Percentiles rank a stretch among this genome's conserved stretches.
Conservation (phyloP, 2,888 invertebrate genomes). For the Erynnis tages region DNA sequence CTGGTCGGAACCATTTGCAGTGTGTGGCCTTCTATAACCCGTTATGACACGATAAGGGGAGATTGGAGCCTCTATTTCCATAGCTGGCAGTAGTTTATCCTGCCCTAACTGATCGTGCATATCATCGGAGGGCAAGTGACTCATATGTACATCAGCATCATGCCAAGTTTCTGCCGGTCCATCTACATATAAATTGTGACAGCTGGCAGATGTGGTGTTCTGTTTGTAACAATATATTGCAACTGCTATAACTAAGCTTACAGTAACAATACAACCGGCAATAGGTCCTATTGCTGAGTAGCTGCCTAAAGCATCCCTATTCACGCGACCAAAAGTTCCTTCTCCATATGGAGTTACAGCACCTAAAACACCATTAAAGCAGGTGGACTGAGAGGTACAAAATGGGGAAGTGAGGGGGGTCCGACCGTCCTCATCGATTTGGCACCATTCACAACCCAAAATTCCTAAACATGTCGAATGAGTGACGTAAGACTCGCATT, state of each 20-base stretch:
- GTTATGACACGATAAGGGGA: constrained; percentile 94
- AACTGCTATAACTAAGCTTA: constrained; percentile 90
- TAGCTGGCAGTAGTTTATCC: constrained; percentile 83
- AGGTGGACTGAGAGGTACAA: constrained; percentile 90
- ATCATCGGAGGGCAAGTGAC: constrained; percentile 87
- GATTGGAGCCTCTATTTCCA: constrained; percentile 85
- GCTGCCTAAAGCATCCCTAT: constrained; percentile 71
- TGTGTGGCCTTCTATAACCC: constrained; percentile 88
- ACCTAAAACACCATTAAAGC: constrained; percentile 93
- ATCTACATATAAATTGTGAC: constrained; percentile 77
- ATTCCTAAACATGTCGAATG: constrained; percentile 87
- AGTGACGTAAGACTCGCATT: constrained; percentile 84
- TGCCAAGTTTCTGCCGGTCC: constrained; percentile 78
- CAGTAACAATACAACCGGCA: constrained; percentile 91
- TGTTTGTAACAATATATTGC: constrained; percentile 93
- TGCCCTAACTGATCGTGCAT: constrained; percentile 84
- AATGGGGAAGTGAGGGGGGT: constrained; percentile 86
- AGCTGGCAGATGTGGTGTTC: constrained; percentile 77
- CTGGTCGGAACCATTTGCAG: constrained; percentile 93
- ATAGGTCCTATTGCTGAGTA: constrained; percentile 93
- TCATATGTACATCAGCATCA: constrained; percentile 84
- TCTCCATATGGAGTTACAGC: constrained; percentile 92
- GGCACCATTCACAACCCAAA: constrained; percentile 96
- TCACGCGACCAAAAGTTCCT: constrained; percentile 79
- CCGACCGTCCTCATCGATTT: constrained; percentile 87